Evolutionary conservation across 2,797 vertebrate genomes (phyloP).

Genomic region (Cynopterus sphinx): DNA sequence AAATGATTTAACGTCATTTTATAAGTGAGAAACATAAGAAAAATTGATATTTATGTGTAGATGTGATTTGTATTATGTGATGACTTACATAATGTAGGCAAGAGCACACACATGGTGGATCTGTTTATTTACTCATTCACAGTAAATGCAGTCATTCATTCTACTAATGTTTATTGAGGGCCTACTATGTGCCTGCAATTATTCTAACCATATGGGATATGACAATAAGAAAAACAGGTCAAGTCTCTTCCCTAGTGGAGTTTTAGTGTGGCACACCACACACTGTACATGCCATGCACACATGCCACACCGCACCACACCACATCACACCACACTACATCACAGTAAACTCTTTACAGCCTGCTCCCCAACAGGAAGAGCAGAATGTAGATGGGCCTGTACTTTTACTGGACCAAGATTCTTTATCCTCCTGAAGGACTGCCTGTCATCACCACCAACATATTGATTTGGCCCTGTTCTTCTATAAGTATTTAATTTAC

Average conservation of each 20-base stretch:
- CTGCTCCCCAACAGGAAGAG: constrained; percentile 40
- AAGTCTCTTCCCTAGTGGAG: neutral
- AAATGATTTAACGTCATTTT: constrained; percentile 4
- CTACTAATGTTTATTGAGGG: neutral
- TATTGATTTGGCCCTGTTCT: constrained; percentile 48
- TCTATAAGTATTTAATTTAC: constrained; percentile 61
- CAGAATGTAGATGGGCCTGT: neutral
- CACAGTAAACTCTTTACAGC: constrained; percentile 16
- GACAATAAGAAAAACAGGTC: constrained; percentile 2
- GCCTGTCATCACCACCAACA: constrained; percentile 56
- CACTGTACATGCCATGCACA: neutral
- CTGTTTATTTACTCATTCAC: neutral
- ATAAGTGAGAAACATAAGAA: neutral
- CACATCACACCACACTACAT: neutral
- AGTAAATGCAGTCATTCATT: neutral
- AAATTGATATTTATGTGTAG: neutral
- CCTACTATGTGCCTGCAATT: neutral
- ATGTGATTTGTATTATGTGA: neutral
- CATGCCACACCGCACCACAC: neutral
- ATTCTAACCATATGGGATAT: neutral
- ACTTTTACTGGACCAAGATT: constrained; percentile 50
- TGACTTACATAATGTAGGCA: neutral
- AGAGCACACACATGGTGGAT: neutral
- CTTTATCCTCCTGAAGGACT: neutral
- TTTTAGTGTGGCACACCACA: neutral